phyloP scores from a whole-genome alignment of 2,888 invertebrate genomes.

The Capitulum mitella region DNA sequence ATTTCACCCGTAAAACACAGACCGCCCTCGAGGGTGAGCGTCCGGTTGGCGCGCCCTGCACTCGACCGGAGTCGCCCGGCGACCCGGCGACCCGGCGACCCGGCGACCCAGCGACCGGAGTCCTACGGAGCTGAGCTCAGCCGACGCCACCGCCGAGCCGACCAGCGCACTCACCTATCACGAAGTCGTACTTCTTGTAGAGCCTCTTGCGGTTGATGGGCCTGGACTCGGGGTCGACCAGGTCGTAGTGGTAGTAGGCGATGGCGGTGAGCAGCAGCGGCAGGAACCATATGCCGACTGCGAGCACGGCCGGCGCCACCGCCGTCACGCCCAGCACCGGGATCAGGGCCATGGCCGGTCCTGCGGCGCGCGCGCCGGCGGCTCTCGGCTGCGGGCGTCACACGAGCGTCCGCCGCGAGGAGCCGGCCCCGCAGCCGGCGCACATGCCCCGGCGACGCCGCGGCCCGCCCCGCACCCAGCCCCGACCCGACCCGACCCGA shows the following conservation, averaged over 20 bases:
- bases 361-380: no score
- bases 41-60: no score
- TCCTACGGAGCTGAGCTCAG: no score
- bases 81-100: no score
- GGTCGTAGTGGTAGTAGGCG: conserved; percentile 78
- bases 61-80: no score
- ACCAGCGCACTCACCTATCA: conserved; percentile 45
- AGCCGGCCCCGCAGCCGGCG: neutral
- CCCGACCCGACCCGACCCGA: no score
- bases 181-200: conserved; percentile 53
- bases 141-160: no score
- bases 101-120: no score
- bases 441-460: neutral
- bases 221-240: conserved; percentile 68
- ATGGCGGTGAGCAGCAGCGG: conserved; percentile 76
- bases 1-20: no score
- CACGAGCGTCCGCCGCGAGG: neutral
- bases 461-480: neutral
- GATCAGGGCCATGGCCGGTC: conserved; percentile 41
- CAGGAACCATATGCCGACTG: conserved; percentile 70
- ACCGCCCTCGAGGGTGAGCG: no score
- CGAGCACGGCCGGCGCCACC: conserved; percentile 56
- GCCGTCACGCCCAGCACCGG: conserved; percentile 55
- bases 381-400: no score
- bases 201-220: conserved; percentile 34